Base-by-base conservation (phyloP, 2,113 vertebrate genomes). In the Festucalex cinctus region DNA sequence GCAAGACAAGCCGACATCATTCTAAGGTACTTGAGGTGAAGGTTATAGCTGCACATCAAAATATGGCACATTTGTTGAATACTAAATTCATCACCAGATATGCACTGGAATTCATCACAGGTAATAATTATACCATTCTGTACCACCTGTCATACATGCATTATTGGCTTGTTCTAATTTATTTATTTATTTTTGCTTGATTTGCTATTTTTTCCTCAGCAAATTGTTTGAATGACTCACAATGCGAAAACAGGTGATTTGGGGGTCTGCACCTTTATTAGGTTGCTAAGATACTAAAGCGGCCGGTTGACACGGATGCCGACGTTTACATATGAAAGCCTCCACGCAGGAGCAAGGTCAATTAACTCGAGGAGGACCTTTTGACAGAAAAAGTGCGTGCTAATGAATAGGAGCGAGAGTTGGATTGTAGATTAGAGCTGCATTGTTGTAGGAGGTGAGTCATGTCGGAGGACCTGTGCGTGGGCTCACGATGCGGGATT, bases 261-360 rank as follows among this genome's bases (percentile, higher is more conserved):
- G 35, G 32, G 28, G 54, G 64, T 62, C 66, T 71, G 58, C 66
- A 62, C 65, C 22, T 76, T 71, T 9, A 79, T 19, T 16, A 32
- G 73, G 75, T 84, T 83, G 84, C 76, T 80, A 70, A 77, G 79
- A 69, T 81, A 84, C 75, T 75, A 63, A n/a, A 70, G 57, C 9
- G 26, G 44, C 44, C 1, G 65, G 74, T 78, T 85, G 81, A 82
- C 70, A 78, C 13, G 49, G 65, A 77, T 80, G 62, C 12, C 44
- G 6, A 24, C 51, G 61, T 82, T 79, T 83, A 73, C 58, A 71
- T 71, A 70, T 77, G 6, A 3, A 72, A 66, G 46, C 60, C 54
- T 63, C 62, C 63, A 65, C 60, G 66, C 68, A 28, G 16, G 39
- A 79, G 10, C 16, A n/a, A 70, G 63, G 54, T 59, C 49, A 63